Conservation (phyloP, 1,140 invertebrate species). For the Drosophila virilis region DNA sequence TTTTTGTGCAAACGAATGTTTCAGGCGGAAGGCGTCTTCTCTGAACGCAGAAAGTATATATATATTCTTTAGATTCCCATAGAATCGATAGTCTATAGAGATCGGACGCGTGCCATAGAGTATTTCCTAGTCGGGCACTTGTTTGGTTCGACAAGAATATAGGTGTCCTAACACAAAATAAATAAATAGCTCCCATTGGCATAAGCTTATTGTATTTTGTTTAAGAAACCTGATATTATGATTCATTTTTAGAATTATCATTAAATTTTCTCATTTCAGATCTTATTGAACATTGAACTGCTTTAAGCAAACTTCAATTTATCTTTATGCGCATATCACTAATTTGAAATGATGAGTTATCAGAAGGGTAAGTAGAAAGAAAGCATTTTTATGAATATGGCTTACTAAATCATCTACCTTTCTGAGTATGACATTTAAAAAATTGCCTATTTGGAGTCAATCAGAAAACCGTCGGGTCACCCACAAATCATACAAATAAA, state of each 20-base stretch:
- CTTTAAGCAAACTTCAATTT: constrained; percentile 6
- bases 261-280: constrained; percentile 38
- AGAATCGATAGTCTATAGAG: too few species aligned
- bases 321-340: constrained; percentile 52
- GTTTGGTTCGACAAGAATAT: too few species aligned
- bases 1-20: too few species aligned
- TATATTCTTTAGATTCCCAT: too few species aligned
- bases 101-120: too few species aligned
- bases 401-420: constrained; percentile 22
- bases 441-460: constrained; percentile 36
- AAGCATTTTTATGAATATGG: neutral
- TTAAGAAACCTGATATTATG: too few species aligned
- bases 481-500: constrained; percentile 50
- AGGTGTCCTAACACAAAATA: too few species aligned
- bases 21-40: too few species aligned
- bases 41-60: too few species aligned
- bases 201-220: too few species aligned
- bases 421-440: constrained; percentile 49
- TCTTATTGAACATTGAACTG: constrained; percentile 16
- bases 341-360: constrained; percentile 79
- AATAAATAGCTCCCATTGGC: too few species aligned
- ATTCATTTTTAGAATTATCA: neutral
- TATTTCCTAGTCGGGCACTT: too few species aligned
- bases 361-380: constrained; percentile 76
- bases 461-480: neutral